Evolutionary conservation across 2,797 vertebrate species (phyloP), one percentile per base, ranked within the genome.

Genomic region (Lithobates pipiens): DNA sequence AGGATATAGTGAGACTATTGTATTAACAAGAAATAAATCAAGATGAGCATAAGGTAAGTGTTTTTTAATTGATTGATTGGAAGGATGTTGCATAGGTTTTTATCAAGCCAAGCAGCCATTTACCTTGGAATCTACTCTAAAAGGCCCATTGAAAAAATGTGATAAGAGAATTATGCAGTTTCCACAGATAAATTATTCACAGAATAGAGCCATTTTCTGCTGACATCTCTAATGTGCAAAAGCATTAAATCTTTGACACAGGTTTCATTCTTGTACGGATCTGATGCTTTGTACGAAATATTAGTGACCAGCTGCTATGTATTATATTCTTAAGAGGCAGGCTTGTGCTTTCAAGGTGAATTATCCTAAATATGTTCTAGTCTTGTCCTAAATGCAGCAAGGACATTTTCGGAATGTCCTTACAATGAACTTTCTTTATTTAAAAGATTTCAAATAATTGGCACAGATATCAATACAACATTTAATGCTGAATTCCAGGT

Each of bases 31-130:
- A 97, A 98, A 97, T 99, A 97, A 98, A 99, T 99, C 97, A 98
- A 96, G 96, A 97, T 97, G 97, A 98, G 96, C 97, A 95, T 97
- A 97, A 97, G 97, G 96, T 98, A 98, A 99, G 97, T 99, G 98
- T 97, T 99, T 99, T 99, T 98, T 98, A 99, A 99, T 98, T 98
- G 97, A 99, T 99, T 97, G 97, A 99, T 98, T 97, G 97, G 96
- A 97, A 97, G 94, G 93, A 95, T 96, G 95, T 96, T 95, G 95
- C 90, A 93, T 95, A 95, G 95, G 94, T 96, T 95, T 96, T 96
- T 90, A 94, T 83, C 90, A 96, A 95, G 95, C 95, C 96, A 96
- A 96, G 96, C 96, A 95, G 96, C 96, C 96, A 94, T 96, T 98
- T 97, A 95, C 96, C 94, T 96, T 94, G 94, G 93, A 90, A 94